Percentiles rank a stretch among this genome's conserved stretches.
Evolutionary conservation across 2,113 vertebrate genomes (phyloP).

Genomic region (Glaucidium brasilianum): DNA sequence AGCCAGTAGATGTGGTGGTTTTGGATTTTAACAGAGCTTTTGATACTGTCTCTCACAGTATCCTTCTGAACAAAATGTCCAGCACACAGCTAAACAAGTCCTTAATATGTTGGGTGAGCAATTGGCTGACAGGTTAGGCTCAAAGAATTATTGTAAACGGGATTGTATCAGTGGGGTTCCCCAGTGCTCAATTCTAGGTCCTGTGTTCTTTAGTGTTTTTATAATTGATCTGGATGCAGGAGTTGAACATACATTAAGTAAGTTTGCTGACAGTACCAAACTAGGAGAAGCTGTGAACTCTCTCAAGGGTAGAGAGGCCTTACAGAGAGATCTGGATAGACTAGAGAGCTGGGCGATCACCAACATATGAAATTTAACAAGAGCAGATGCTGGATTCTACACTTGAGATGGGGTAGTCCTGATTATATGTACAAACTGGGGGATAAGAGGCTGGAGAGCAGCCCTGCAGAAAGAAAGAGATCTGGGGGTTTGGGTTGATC

Average conservation of each 20-base stretch:
- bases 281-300: too few species aligned
- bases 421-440: background rate
- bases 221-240: background rate
- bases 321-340: too few species aligned
- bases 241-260: background rate
- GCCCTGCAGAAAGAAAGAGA: background rate
- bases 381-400: background rate
- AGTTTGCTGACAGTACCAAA: background rate
- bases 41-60: background rate
- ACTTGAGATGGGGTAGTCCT: background rate
- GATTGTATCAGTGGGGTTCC: background rate
- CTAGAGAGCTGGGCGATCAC: too few species aligned
- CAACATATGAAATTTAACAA: too few species aligned
- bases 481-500: background rate
- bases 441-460: background rate
- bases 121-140: background rate
- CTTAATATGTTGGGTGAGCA: background rate
- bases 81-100: background rate
- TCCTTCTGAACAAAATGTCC: background rate
- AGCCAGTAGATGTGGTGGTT: background rate
- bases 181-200: background rate
- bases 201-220: background rate
- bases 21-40: background rate
- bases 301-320: too few species aligned
- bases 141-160: background rate